Conservation (phyloP, 2,113 vertebrate genomes). For the Odontophorus gujanensis region DNA sequence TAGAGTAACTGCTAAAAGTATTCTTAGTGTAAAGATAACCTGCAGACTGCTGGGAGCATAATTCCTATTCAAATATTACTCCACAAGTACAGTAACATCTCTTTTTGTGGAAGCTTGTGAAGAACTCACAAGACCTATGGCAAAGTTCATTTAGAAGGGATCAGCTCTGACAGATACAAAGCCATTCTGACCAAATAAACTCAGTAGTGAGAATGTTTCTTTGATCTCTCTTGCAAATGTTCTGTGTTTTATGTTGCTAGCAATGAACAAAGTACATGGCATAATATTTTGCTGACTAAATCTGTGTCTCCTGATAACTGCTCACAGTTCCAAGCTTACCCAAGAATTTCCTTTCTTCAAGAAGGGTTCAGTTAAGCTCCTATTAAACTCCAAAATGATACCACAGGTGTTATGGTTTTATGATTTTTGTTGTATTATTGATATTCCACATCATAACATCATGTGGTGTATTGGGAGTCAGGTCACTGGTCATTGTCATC, state of each 20-base stretch:
- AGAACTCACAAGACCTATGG: not conserved
- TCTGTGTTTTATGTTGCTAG: constrained; percentile 15
- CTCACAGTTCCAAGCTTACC: constrained; percentile 10
- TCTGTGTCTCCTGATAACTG: not conserved
- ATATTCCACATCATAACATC: too few species aligned
- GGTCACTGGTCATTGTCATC: constrained; percentile 6
- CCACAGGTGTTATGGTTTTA: too few species aligned
- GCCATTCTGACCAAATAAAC: not conserved
- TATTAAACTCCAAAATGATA: not conserved
- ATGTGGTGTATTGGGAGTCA: too few species aligned
- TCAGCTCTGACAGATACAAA: not conserved
- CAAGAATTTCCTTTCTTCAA: not conserved
- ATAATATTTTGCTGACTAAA: constrained; percentile 16
- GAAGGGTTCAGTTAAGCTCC: constrained; percentile 21
- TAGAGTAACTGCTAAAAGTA: not conserved
- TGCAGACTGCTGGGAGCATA: not conserved
- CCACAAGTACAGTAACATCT: not conserved
- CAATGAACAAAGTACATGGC: not conserved
- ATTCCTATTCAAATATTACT: not conserved
- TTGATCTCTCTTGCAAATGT: not conserved
- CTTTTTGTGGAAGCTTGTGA: not conserved
- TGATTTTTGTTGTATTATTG: too few species aligned
- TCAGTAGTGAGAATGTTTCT: not conserved
- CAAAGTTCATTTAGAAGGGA: not conserved
- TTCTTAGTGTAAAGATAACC: not conserved